These are phyloP conservation scores for Phyto melanocephala DNA, from an alignment of 2,888 invertebrate genomes.

Conservation along the genomic window DNA sequence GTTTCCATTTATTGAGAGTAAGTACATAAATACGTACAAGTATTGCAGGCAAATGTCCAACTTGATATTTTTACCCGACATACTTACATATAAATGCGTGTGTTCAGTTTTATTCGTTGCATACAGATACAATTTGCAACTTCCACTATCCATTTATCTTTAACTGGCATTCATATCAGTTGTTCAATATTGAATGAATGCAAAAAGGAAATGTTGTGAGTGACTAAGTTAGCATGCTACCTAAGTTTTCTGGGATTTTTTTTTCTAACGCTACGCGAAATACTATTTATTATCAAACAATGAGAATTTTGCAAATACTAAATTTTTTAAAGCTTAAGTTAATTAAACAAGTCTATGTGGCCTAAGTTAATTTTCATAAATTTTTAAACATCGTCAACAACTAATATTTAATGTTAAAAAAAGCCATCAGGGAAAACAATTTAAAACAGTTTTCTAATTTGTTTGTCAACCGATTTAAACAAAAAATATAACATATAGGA, in stretches of 20 bases:
- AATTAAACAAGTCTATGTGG: too few species aligned
- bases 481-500: too few species aligned
- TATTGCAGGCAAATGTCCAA: conserved; percentile 24
- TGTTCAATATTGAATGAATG: neutral
- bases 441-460: too few species aligned
- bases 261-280: too few species aligned
- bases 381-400: too few species aligned
- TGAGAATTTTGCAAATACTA: too few species aligned
- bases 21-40: neutral
- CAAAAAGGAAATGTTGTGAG: neutral
- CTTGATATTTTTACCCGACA: neutral
- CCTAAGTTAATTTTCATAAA: too few species aligned
- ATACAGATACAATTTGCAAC: conserved; percentile 1
- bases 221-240: neutral
- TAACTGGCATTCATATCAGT: conserved; percentile 37
- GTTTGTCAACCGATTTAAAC: too few species aligned
- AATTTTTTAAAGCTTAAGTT: too few species aligned
- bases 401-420: too few species aligned
- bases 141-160: conserved; percentile 28
- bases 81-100: neutral
- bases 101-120: neutral
- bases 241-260: neutral
- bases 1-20: conserved; percentile 1
- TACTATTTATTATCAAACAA: too few species aligned
- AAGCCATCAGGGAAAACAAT: too few species aligned